Conservation (phyloP, 2,888 invertebrate species). For the Agrilus biguttatus region DNA sequence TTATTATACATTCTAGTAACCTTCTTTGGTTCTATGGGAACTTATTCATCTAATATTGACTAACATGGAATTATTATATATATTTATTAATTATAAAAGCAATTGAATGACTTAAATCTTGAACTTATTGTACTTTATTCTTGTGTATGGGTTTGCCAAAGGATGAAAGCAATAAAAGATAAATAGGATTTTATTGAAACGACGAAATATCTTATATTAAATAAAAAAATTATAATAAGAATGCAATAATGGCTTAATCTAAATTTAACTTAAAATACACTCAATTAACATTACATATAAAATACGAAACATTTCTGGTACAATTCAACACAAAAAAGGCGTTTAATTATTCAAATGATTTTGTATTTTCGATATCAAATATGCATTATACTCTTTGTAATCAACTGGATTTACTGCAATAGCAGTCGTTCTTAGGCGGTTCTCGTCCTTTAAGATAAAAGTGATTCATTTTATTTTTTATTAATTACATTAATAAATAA, state of each 20-base stretch:
- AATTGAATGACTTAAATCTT: too few relatives aligned
- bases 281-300: too few relatives aligned
- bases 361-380: constrained; percentile 36
- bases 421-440: constrained; percentile 61
- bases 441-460: constrained; percentile 54
- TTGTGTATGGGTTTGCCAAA: too few relatives aligned
- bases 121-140: too few relatives aligned
- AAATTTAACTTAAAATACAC: background rate
- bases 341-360: constrained; percentile 4
- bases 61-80: too few relatives aligned
- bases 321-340: background rate
- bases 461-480: background rate
- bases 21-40: too few relatives aligned
- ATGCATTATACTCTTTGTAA: constrained; percentile 58
- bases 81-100: too few relatives aligned
- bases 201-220: background rate
- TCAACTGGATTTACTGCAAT: constrained; percentile 57
- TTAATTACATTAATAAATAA: background rate
- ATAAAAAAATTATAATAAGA: too few relatives aligned
- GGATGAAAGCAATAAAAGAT: background rate
- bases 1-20: too few relatives aligned
- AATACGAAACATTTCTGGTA: background rate
- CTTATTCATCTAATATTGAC: too few relatives aligned
- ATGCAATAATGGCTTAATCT: background rate
- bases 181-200: constrained; percentile 1